A percentile compares a stretch with the other conserved stretches of the same genome.
phyloP scores from a whole-genome alignment of 2,888 invertebrate genomes.

The Lasioglossum zephyrum region DNA sequence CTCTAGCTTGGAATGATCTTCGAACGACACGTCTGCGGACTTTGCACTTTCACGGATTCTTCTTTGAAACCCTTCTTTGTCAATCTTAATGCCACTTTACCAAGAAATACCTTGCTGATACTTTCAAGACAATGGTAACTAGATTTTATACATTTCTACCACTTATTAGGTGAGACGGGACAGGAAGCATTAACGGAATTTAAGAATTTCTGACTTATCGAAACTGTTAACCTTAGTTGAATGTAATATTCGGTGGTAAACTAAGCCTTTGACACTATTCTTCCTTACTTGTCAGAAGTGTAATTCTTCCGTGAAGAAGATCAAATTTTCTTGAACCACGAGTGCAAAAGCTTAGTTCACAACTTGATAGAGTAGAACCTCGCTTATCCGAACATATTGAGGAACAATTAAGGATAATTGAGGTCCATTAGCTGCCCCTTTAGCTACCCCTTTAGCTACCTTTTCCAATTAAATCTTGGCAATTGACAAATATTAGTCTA shows the following conservation, averaged over 20 bases:
- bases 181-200: too few relatives aligned
- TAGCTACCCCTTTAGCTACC: background rate
- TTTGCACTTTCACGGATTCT: slow-evolving; percentile 28
- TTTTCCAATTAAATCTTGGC: too few relatives aligned
- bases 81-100: background rate
- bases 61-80: background rate
- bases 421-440: background rate
- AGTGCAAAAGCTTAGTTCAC: background rate
- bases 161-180: background rate
- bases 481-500: background rate
- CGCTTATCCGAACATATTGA: slow-evolving; percentile 1
- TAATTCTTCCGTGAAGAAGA: background rate
- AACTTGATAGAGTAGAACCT: background rate
- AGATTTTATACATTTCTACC: background rate
- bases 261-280: background rate
- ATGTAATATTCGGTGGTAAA: background rate
- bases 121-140: background rate
- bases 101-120: background rate
- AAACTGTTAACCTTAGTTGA: background rate
- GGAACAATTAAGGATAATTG: background rate
- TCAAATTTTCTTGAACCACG: background rate
- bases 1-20: slow-evolving; percentile 56
- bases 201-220: too few relatives aligned
- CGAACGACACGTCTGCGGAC: slow-evolving; percentile 38
- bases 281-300: too few relatives aligned